Evolutionary conservation across 1,140 invertebrate genomes (phyloP), one percentile per base, ranked within the genome.

Genomic region (Ooceraea biroi): DNA sequence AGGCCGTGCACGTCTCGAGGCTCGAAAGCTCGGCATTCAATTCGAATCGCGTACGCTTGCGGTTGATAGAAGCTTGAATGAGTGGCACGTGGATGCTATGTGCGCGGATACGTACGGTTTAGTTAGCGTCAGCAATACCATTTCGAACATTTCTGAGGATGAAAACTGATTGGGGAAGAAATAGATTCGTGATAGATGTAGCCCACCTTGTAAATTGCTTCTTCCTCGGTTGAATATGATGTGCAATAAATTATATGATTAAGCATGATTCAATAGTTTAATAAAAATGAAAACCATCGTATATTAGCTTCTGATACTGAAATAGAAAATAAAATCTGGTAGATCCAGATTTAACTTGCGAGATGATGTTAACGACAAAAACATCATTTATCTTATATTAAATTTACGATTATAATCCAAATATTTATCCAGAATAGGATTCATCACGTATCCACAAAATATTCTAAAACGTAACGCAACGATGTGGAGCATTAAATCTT

Each of bases 1-100:
- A 91, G 88, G 89, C 90, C 76, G 83, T 78, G 90, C 91, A 91
- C 91, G 90, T 91, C 77, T 66, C 87, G 85, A 85, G 90, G 82
- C 86, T 90, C 83, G 84, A 86, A 76, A 87, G 84, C 69, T 82
- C 86, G 83, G 86, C 85, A 88, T 90, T 91, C 90, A 85, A 91
- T 90, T 91, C 85, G 87, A 85, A 90, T 89, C 88, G 88, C 88
- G 87, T 87, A 87, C 86, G 41, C 84, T 60, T 68, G 71, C 77
- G 71, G 77, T 65, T 88, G 41, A 52, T 77, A 57, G 50, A 57
- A 76, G 71, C 72, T 83, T 73, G 73, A 83, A 82, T 84, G 66
- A 72, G 55, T 55, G 91, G 60, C 83, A 83, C 83, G 83, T 85
- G 84, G 69, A 61, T 55, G 22, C 25, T n/a, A 73, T 69, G 58